phyloP scores from a whole-genome alignment of 1,140 invertebrate species.

The Archegozetes longisetosus region DNA sequence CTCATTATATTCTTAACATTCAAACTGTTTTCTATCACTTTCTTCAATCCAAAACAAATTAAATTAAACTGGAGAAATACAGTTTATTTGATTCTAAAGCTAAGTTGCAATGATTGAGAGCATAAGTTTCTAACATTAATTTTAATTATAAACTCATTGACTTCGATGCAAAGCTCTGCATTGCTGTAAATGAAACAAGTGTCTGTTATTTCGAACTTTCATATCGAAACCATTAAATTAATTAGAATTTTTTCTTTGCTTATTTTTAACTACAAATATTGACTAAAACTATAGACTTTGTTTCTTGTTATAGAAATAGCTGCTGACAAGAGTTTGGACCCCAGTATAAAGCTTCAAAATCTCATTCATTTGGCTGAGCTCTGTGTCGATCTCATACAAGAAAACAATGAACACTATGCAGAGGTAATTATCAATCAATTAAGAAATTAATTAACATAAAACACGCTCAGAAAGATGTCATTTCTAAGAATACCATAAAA shows the following conservation, averaged over 20 bases:
- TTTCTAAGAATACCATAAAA: no score
- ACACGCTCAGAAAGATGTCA: no score
- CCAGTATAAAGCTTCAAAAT: constrained; percentile 83
- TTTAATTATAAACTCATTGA: no score
- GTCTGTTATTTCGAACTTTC: background rate
- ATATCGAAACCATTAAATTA: background rate
- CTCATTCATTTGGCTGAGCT: constrained; percentile 91
- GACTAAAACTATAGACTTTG: background rate
- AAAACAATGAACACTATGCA: constrained; percentile 98
- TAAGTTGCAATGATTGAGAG: no score
- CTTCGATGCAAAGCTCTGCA: no score
- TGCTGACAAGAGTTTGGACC: constrained; percentile 48
- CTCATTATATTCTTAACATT: no score
- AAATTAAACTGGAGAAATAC: no score
- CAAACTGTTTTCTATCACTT: no score
- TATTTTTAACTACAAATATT: background rate
- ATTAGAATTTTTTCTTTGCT: background rate
- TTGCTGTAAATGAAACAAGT: background rate
- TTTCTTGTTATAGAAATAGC: constrained; percentile 14
- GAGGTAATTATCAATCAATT: constrained; percentile 62
- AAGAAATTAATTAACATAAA: no score
- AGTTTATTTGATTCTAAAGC: no score
- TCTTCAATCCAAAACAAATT: no score
- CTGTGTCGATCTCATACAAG: constrained; percentile 93
- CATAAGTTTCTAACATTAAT: no score